A percentile compares a stretch with the other conserved stretches of the same genome.
These are phyloP conservation scores for Nemotelus nigrinus DNA, from an alignment of 2,888 invertebrate species.

Conservation along the genomic window DNA sequence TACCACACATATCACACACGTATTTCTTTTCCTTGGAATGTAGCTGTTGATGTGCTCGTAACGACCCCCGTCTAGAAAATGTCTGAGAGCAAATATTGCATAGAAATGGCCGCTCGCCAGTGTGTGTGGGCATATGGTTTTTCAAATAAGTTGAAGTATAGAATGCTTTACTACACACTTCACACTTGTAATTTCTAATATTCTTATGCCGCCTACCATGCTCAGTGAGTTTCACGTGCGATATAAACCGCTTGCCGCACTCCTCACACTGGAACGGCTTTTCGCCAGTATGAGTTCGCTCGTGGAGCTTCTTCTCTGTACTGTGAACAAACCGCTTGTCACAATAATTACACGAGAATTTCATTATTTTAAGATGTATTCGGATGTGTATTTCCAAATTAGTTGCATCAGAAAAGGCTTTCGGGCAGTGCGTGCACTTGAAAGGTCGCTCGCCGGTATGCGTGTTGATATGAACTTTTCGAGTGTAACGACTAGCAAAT, in stretches of 20 bases:
- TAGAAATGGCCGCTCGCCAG: slow-evolving; percentile 56
- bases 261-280: slow-evolving; percentile 59
- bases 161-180: slow-evolving; percentile 57
- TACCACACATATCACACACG: slow-evolving; percentile 59
- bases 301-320: slow-evolving; percentile 57
- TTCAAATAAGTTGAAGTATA: slow-evolving; percentile 57
- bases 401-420: slow-evolving; percentile 40
- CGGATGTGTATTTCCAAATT: slow-evolving; percentile 39
- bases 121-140: slow-evolving; percentile 60
- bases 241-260: slow-evolving; percentile 59
- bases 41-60: slow-evolving; percentile 59
- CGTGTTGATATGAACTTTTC: not conserved
- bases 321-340: slow-evolving; percentile 57
- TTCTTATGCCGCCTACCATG: slow-evolving; percentile 59
- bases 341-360: slow-evolving; percentile 50
- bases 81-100: slow-evolving; percentile 56
- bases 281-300: slow-evolving; percentile 56
- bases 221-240: slow-evolving; percentile 57
- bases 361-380: slow-evolving; percentile 24
- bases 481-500: not conserved
- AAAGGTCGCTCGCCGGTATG: slow-evolving; percentile 31
- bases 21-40: slow-evolving; percentile 59
- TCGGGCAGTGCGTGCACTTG: slow-evolving; percentile 38
- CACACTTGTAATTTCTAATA: slow-evolving; percentile 58
- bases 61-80: slow-evolving; percentile 58